These are phyloP conservation scores for Erannis defoliaria DNA, from an alignment of 2,888 invertebrate genomes.

Conservation along the genomic window DNA sequence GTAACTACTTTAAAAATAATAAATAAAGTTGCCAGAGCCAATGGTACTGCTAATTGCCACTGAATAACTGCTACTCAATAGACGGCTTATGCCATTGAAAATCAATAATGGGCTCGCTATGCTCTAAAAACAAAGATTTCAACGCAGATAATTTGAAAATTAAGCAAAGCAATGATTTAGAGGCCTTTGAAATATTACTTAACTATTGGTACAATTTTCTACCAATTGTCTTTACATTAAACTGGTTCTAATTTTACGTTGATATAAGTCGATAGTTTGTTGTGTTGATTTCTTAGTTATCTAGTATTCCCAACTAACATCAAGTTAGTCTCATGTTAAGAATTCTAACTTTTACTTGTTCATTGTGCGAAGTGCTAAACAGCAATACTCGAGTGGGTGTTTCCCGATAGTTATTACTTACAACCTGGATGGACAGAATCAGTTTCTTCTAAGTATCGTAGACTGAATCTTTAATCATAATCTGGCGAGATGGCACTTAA, in stretches of 20 bases:
- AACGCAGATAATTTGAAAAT: conserved; percentile 12
- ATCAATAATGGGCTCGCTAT: conserved; percentile 29
- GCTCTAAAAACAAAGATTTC: conserved; percentile 29
- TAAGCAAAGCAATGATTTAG: conserved; percentile 5
- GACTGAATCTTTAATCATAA: conserved; percentile 4
- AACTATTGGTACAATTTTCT: not conserved
- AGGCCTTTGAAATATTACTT: conserved; percentile 6
- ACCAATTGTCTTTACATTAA: not conserved
- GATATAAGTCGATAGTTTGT: not conserved
- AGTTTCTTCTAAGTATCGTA: too few relatives aligned
- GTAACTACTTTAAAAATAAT: conserved; percentile 19
- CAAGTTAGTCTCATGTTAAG: not conserved
- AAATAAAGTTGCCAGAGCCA: conserved; percentile 14
- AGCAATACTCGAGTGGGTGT: too few relatives aligned
- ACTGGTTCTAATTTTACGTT: not conserved
- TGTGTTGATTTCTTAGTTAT: not conserved
- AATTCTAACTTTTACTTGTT: conserved; percentile 1
- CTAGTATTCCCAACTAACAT: not conserved
- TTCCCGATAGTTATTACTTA: too few relatives aligned
- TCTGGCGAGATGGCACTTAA: too few relatives aligned
- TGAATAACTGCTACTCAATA: conserved; percentile 25
- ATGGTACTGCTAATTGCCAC: conserved; percentile 17
- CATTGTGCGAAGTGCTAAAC: too few relatives aligned
- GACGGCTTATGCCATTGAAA: conserved; percentile 28
- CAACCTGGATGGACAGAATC: too few relatives aligned